Conservation (phyloP, 1,140 invertebrate species). For the Lordiphosa clarofinis region DNA sequence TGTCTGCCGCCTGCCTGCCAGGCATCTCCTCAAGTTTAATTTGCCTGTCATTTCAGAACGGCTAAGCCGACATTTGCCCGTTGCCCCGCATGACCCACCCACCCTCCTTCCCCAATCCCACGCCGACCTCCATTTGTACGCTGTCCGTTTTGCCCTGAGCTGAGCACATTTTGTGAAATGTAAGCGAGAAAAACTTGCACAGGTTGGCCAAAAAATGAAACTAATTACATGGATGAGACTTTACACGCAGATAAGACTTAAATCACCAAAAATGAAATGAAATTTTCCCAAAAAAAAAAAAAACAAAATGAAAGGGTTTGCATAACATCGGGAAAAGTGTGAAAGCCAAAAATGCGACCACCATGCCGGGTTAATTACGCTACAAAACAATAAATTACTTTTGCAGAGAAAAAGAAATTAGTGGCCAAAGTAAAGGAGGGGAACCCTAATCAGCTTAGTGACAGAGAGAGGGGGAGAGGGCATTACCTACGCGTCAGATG, state of each 20-base stretch:
- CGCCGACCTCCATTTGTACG: not conserved
- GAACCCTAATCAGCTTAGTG: slow-evolving; percentile 69
- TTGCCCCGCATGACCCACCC: slow-evolving; percentile 21
- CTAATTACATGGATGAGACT: slow-evolving; percentile 67
- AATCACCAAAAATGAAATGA: slow-evolving; percentile 62
- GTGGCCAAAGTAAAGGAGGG: not conserved
- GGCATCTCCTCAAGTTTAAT: slow-evolving; percentile 68
- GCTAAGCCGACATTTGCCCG: slow-evolving; percentile 62
- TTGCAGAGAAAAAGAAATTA: slow-evolving; percentile 33
- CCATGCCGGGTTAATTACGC: slow-evolving; percentile 68
- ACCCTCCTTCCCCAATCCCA: not conserved
- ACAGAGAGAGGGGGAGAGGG: not conserved
- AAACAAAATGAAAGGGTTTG: too few relatives aligned
- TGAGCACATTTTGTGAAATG: slow-evolving; percentile 65
- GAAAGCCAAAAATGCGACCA: slow-evolving; percentile 55
- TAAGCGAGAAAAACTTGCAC: slow-evolving; percentile 52
- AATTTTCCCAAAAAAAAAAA: slow-evolving; percentile 2
- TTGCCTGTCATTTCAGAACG: slow-evolving; percentile 64
- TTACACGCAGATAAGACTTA: slow-evolving; percentile 72
- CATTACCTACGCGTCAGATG: slow-evolving; percentile 28
- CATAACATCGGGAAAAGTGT: slow-evolving; percentile 50
- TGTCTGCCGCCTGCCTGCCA: slow-evolving; percentile 42
- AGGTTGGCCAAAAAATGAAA: slow-evolving; percentile 43
- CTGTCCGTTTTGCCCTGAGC: slow-evolving; percentile 23
- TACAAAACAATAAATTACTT: slow-evolving; percentile 74